These are phyloP conservation scores for Sycobia sp. DNA, from an alignment of 1,140 invertebrate species.

Conservation along the genomic window DNA sequence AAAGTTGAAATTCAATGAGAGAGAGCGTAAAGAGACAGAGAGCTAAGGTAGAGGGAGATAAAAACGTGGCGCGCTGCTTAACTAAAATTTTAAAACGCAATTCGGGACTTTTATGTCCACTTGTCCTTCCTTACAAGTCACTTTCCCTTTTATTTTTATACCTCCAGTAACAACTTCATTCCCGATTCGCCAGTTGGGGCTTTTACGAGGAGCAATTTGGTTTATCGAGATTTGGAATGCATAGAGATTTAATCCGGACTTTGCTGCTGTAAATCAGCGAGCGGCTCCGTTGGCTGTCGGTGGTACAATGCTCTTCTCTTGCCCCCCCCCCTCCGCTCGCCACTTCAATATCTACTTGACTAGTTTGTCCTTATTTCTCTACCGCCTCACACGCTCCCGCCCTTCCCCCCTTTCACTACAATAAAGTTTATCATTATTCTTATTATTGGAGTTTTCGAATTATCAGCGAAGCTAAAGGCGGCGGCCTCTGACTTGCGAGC, in stretches of 20 bases:
- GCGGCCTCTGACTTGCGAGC: no score
- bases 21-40: no score
- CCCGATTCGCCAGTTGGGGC: not conserved
- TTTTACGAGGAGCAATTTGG: conserved; percentile 27
- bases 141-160: conserved; percentile 16
- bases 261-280: conserved; percentile 20
- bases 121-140: conserved; percentile 1
- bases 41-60: no score
- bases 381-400: no score
- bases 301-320: not conserved
- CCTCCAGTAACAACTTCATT: conserved; percentile 2
- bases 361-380: no score
- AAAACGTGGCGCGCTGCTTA: no score
- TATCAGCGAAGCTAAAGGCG: conserved; percentile 9
- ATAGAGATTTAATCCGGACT: conserved; percentile 26
- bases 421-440: conserved; percentile 23
- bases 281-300: not conserved
- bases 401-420: conserved; percentile 15
- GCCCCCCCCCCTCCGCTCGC: no score
- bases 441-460: conserved; percentile 15
- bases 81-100: not conserved
- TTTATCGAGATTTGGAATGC: conserved; percentile 24
- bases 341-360: no score
- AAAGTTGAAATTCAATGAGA: no score
- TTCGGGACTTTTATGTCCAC: conserved; percentile 3